Evolutionary conservation across 1,140 invertebrate species (phyloP), one percentile per base, ranked within the genome.

Genomic region (Bactericera cockerelli): DNA sequence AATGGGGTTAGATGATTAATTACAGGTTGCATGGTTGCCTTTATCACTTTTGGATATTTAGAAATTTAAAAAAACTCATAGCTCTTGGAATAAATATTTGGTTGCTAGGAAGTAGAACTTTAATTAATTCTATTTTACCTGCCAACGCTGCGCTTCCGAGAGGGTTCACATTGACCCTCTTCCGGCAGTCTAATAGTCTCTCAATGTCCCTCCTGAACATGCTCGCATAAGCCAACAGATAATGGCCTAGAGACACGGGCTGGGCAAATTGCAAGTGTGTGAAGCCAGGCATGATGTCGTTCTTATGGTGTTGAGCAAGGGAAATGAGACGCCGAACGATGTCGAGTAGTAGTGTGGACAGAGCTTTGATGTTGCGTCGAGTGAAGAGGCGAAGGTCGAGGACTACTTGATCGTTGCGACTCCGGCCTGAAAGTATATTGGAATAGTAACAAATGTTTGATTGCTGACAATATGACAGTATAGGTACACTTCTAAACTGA

Each of bases 231-330:
- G 84, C 87, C 1, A 89, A 69, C 6, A 90, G 68, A 78, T 84
- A 90, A 64, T 91, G 87, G 66, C 83, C 85, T 80, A 84, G 89
- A 57, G 81, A 75, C 19, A 91, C 79, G 10, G 87, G 83, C 67
- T 91, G 88, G 2, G 87, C 88, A 42, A 84, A 72, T 71, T 91
- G 88, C 42, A 91, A 69, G 67, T 91, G 88, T 0, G 89, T 92
- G 67, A 89, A 91, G 1, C 88, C 88, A 3, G 87, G 86, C 76
- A 87, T 81, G 16, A 91, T 71, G 2, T 86, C 71, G 56, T 83
- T 74, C 60, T 83, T 77, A 67, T 89, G 80, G 1, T 69, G 68
- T 68, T 76, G 67, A 1, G 82, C 77, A 22, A 49, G 42, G 8
- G 4, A 4, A 6, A 16, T 49, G n/a, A 49, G 42, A 6, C n/a